Evolutionary conservation across 2,113 vertebrate species (phyloP).

Genomic region (Bolborhynchus lineola): DNA sequence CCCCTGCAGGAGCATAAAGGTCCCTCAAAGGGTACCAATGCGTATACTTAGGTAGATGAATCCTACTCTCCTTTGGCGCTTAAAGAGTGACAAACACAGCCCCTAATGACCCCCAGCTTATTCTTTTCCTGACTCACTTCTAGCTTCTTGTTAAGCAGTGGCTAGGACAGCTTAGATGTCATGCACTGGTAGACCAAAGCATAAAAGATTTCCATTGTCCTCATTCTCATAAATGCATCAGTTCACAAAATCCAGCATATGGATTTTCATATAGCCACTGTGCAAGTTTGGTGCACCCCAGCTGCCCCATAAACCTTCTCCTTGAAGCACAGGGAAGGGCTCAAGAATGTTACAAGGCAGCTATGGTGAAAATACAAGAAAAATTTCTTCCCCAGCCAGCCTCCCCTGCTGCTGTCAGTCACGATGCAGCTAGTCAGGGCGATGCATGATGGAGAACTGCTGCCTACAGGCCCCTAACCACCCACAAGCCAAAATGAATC

Average conservation of each 20-base stretch:
- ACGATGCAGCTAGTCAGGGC: constrained; percentile 14
- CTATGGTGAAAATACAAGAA: neutral
- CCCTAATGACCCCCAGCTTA: neutral
- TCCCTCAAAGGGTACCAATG: neutral
- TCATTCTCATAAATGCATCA: neutral
- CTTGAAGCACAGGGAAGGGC: neutral
- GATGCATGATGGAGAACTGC: neutral
- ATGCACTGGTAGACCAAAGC: neutral
- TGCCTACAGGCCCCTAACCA: neutral
- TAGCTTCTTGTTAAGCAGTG: neutral
- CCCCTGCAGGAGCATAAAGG: neutral
- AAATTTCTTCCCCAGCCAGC: neutral
- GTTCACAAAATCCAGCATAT: neutral
- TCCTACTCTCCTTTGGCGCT: neutral
- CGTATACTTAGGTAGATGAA: neutral
- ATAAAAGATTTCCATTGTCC: neutral
- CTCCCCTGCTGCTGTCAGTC: constrained; percentile 42
- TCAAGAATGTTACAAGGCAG: neutral
- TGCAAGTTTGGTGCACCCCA: neutral
- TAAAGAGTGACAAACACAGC: neutral
- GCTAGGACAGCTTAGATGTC: neutral
- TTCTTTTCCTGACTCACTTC: neutral
- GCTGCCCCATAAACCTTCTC: neutral
- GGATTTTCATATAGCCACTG: neutral
- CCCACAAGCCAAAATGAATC: constrained; percentile 3